phyloP scores from a whole-genome alignment of 2,113 vertebrate species.

The Panthera uncia region DNA sequence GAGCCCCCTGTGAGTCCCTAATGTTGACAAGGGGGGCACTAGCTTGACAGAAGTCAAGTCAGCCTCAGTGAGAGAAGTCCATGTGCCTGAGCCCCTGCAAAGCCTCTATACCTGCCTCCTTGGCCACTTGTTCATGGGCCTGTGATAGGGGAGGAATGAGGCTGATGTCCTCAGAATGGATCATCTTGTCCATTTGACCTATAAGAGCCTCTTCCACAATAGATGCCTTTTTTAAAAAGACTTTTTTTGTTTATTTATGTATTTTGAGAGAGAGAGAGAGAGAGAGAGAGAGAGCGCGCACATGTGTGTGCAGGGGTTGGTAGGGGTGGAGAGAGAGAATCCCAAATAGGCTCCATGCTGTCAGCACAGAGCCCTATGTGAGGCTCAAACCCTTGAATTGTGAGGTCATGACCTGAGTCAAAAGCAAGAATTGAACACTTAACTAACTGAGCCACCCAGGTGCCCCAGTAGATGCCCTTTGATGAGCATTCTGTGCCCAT shows the following conservation, averaged over 20 bases:
- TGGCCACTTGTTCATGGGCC: not conserved
- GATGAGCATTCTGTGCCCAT: not conserved
- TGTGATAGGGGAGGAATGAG: not conserved
- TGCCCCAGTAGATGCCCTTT: not conserved
- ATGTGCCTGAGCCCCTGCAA: fast-evolving
- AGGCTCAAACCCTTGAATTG: too few species aligned
- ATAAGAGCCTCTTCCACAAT: not conserved
- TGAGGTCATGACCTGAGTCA: too few species aligned
- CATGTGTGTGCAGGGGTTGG: too few species aligned
- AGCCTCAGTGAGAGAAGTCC: not conserved
- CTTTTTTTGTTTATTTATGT: too few species aligned
- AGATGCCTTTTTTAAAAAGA: not conserved
- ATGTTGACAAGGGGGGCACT: too few species aligned
- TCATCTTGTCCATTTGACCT: not conserved
- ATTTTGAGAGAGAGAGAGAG: too few species aligned
- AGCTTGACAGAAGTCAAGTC: not conserved
- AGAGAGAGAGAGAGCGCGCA: too few species aligned
- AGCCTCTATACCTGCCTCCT: not conserved
- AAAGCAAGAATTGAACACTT: too few species aligned
- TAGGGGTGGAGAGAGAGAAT: too few species aligned
- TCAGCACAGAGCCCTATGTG: too few species aligned
- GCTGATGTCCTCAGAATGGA: not conserved
- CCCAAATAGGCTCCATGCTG: too few species aligned
- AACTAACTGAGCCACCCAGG: too few species aligned
- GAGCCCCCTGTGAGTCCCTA: not conserved